Conservation (phyloP, 2,797 vertebrate species). For the Cryptoblepharus egeriae region DNA sequence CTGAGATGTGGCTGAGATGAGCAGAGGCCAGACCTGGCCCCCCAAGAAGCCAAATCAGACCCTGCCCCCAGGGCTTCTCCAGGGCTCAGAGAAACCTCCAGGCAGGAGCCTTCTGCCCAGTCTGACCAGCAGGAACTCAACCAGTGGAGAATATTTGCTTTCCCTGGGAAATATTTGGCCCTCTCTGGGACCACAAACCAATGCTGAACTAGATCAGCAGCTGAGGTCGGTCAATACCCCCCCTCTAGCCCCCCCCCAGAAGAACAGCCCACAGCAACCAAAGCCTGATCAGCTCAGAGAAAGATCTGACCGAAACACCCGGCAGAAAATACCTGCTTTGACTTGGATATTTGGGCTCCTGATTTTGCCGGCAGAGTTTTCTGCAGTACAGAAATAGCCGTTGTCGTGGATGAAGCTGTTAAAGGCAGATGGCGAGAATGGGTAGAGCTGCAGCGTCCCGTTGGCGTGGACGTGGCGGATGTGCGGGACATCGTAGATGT, state of each 20-base stretch:
- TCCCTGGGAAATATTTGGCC: too few relatives aligned
- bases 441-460: constrained; percentile 97
- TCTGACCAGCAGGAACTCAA: background rate
- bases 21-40: too few relatives aligned
- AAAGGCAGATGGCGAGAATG: constrained; percentile 98
- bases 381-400: constrained; percentile 99
- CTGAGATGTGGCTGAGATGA: too few relatives aligned
- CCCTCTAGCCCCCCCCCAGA: background rate
- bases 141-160: background rate
- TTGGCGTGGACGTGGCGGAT: constrained; percentile 99
- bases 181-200: background rate
- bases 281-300: background rate
- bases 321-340: constrained; percentile 87
- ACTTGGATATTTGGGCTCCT: constrained; percentile 96
- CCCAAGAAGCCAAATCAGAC: background rate
- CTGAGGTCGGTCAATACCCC: background rate
- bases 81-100: background rate
- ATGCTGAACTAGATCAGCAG: background rate
- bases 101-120: too few relatives aligned
- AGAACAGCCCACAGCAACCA: background rate
- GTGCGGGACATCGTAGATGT: constrained; percentile 99
- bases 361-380: constrained; percentile 97
- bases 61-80: background rate
- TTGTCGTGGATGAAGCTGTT: constrained; percentile 99
- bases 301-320: too few relatives aligned